Evolutionary conservation across 2,113 vertebrate genomes (phyloP).

Genomic region (Tylochromis polylepis): DNA sequence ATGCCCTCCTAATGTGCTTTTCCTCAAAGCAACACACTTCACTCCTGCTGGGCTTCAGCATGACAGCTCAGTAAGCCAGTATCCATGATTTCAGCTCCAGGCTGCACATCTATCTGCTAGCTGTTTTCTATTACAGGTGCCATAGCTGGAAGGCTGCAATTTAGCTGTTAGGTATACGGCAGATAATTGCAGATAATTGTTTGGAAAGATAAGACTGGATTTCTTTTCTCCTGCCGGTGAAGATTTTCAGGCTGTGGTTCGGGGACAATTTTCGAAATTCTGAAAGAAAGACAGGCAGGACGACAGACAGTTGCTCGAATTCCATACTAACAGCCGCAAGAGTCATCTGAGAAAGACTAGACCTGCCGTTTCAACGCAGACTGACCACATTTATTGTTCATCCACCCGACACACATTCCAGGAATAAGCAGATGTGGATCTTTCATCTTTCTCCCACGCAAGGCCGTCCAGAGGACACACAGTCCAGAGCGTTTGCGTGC

Average conservation of each 20-base stretch:
- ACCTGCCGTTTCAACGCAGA: conserved; percentile 24
- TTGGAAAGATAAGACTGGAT: background rate
- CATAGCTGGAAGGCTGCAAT: conserved; percentile 7
- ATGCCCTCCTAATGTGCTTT: background rate
- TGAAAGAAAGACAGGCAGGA: background rate
- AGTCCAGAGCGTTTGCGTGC: background rate
- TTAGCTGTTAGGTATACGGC: conserved; percentile 5
- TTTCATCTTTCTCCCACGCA: conserved; percentile 49
- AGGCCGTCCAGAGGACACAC: conserved; percentile 37
- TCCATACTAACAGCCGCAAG: conserved; percentile 9
- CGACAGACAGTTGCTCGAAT: conserved; percentile 32
- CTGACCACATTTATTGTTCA: conserved; percentile 54
- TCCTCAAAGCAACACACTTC: background rate
- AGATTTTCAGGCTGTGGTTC: background rate
- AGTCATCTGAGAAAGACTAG: conserved; percentile 26
- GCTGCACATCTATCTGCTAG: conserved; percentile 12
- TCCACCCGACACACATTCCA: conserved; percentile 58
- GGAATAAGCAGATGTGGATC: conserved; percentile 52
- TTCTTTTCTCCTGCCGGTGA: conserved; percentile 5
- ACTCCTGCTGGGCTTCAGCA: background rate
- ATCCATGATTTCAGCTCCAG: background rate
- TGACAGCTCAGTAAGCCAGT: background rate
- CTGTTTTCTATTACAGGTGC: conserved; percentile 22
- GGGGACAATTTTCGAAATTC: background rate
- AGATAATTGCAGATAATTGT: conserved; percentile 27